Conservation (phyloP, 2,797 vertebrate genomes). For the Chromobotia macracanthus region DNA sequence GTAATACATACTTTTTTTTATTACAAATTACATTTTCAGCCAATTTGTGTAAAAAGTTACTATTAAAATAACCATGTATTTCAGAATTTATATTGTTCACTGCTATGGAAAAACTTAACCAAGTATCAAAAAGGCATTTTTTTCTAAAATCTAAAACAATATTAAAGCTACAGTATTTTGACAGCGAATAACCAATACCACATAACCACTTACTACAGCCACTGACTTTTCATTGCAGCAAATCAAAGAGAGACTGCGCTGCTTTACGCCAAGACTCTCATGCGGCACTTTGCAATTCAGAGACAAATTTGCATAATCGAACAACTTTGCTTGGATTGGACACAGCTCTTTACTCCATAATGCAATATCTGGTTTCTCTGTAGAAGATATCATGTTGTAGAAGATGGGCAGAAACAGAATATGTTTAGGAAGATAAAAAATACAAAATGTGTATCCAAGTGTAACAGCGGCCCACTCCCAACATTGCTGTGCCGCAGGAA, state of each 20-base stretch:
- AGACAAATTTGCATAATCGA: conserved; percentile 34
- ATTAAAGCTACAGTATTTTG: conserved; percentile 1
- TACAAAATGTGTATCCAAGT: background rate
- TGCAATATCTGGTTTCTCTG: conserved; percentile 1
- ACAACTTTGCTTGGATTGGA: conserved; percentile 24
- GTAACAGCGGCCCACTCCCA: no score
- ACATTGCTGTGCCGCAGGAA: background rate
- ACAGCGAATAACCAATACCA: conserved; percentile 7
- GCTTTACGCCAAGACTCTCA: conserved; percentile 10
- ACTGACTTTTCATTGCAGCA: conserved; percentile 19
- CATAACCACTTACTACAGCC: conserved; percentile 2
- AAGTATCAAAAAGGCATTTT: background rate
- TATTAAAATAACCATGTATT: background rate
- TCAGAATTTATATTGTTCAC: background rate
- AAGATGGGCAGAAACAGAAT: background rate
- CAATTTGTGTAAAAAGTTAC: no score
- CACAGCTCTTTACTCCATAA: conserved; percentile 13
- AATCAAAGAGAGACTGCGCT: conserved; percentile 5
- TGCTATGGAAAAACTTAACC: background rate
- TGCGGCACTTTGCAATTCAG: conserved; percentile 1
- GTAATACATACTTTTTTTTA: no score
- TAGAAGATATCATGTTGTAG: background rate
- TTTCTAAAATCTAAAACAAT: background rate
- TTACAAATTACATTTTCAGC: no score
- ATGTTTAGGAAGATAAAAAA: background rate